Evolutionary conservation across 2,888 invertebrate species (phyloP), one percentile per base, ranked within the genome.

Genomic region (Drosophila austrosaltans): DNA sequence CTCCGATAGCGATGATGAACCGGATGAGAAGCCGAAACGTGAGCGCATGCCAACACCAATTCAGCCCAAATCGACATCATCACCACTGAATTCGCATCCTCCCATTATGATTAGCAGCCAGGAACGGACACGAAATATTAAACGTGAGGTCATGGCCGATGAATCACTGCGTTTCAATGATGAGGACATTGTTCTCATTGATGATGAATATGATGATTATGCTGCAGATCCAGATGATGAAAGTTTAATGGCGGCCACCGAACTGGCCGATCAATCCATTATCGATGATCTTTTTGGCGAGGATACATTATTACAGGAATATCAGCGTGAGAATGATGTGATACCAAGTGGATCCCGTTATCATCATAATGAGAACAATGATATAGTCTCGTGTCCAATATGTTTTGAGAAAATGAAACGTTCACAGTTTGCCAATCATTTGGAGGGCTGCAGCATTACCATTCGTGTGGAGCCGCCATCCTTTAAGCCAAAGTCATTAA

Each of bases 331-430:
- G 57, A 92, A 92, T 36, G 89, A 89, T 67, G 82, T 91, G 5
- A 65, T 80, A 25, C 84, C 90, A 2, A 73, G 79, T 0, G 78
- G 89, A 5, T 90, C 91, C 0, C 77, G 79, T 0, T 66, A 78
- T 63, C 53, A 61, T 10, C 69, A 78, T 4, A 71, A 91, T 77
- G 78, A 82, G 0, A 63, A 75, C 12, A 87, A 90, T 53, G 93
- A 92, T 56, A 92, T 92, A 3, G 89, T 92, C 12, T 82, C 77
- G 0, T 92, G 92, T 64, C 92, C 92, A 0, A 89, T 92, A 20
- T 92, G 92, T 64, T 86, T 91, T 40, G 89, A 86, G 12, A 91
- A 90, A 54, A 80, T 93, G 79, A 86, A 81, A 30, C 91, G 92
- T 5, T 75, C 79, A 2, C 72, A 87, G 10, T 83, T 92, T 30